A percentile compares a stretch with the other conserved stretches of the same genome.
These are phyloP conservation scores for Hemicordylus capensis DNA, from an alignment of 2,113 vertebrate genomes.

Conservation along the genomic window DNA sequence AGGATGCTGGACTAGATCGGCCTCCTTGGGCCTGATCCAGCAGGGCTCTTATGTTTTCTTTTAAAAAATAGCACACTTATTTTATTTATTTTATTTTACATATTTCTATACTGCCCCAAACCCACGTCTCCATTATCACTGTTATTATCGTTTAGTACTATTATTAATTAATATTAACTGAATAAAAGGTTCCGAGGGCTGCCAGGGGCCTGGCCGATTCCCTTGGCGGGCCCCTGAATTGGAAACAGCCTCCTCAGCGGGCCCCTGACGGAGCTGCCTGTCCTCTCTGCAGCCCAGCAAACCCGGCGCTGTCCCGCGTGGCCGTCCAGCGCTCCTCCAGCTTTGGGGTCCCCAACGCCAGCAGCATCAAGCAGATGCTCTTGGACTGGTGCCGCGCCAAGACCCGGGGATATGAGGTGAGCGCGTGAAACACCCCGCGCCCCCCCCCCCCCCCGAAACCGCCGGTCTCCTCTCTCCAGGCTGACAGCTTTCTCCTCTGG, in stretches of 20 bases:
- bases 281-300: constrained; percentile 72
- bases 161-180: too few relatives aligned
- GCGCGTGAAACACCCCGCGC: not conserved
- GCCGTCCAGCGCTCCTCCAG: constrained; percentile 91
- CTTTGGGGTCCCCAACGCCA: constrained; percentile 95
- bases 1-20: too few relatives aligned
- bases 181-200: not conserved
- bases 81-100: too few relatives aligned
- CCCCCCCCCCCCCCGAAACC: accelerated
- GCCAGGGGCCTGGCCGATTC: not conserved
- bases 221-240: too few relatives aligned
- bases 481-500: accelerated
- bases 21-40: too few relatives aligned
- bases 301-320: constrained; percentile 73
- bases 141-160: too few relatives aligned
- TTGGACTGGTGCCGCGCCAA: constrained; percentile 98
- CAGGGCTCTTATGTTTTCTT: too few relatives aligned
- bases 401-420: constrained; percentile 93
- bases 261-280: accelerated
- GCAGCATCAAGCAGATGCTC: constrained; percentile 98
- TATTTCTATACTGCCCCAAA: too few relatives aligned
- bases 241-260: accelerated
- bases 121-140: too few relatives aligned
- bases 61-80: too few relatives aligned
- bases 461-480: not conserved